Conservation (phyloP, 53 echinoderm and acorn worm genomes). For the Holothuria scabra region DNA sequence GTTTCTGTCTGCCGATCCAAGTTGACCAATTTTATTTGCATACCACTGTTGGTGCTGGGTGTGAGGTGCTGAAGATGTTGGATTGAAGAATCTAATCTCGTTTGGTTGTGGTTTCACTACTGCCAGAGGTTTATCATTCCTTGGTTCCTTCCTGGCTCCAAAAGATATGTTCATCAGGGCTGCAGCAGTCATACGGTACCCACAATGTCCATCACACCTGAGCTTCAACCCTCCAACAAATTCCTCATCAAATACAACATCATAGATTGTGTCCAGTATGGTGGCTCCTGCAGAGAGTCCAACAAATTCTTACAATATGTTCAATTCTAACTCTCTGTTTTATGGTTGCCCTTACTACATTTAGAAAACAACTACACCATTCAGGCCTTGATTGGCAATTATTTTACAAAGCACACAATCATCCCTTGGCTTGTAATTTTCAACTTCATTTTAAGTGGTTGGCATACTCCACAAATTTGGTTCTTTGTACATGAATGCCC, state of each 20-base stretch:
- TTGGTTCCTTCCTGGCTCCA: slow-evolving; percentile 72
- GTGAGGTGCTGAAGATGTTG: slow-evolving; percentile 47
- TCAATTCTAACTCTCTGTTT: too few species aligned
- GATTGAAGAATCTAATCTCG: slow-evolving; percentile 21
- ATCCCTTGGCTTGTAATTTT: too few species aligned
- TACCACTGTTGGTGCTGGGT: slow-evolving; percentile 70
- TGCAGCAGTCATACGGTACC: slow-evolving; percentile 83
- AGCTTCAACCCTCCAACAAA: slow-evolving; percentile 79
- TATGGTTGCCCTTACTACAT: too few species aligned
- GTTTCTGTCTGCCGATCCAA: slow-evolving; percentile 24
- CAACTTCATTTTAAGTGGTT: too few species aligned
- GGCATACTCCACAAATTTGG: too few species aligned
- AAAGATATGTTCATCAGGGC: slow-evolving; percentile 86
- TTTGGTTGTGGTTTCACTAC: slow-evolving; percentile 90
- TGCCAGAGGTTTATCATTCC: slow-evolving; percentile 76
- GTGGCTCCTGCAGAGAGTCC: slow-evolving; percentile 56
- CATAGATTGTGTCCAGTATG: slow-evolving; percentile 80
- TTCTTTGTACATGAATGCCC: too few species aligned
- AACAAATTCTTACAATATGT: too few species aligned
- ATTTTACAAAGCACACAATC: too few species aligned
- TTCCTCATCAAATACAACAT: slow-evolving; percentile 90
- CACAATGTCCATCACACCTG: slow-evolving; percentile 71
- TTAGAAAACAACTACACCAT: too few species aligned
- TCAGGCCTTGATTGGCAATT: too few species aligned
- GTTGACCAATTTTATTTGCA: slow-evolving; percentile 49